A percentile compares a stretch with the other conserved stretches of the same genome.
Conservation (phyloP, 2,888 invertebrate species). For the Acanthosepion pharaonis region DNA sequence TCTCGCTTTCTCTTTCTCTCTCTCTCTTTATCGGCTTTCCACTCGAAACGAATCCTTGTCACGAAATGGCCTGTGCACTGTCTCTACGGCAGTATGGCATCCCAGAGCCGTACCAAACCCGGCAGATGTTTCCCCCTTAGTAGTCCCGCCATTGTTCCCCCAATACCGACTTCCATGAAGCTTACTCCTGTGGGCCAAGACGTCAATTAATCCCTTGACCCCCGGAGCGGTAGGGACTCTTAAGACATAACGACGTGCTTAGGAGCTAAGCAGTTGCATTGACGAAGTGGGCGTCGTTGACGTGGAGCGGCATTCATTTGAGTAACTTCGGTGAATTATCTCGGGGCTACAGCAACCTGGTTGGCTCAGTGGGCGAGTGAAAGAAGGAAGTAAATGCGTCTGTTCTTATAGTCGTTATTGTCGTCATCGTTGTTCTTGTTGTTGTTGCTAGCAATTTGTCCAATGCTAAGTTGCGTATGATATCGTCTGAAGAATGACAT, state of each 20-base stretch:
- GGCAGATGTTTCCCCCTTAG: neutral
- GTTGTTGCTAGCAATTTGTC: neutral
- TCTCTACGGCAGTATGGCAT: neutral
- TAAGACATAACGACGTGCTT: slow-evolving; percentile 22
- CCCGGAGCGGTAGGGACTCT: slow-evolving; percentile 33
- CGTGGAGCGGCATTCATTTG: slow-evolving; percentile 17
- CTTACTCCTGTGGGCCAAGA: slow-evolving; percentile 33
- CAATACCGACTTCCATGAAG: neutral
- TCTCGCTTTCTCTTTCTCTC: no score
- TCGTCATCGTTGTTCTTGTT: neutral
- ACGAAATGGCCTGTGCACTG: neutral
- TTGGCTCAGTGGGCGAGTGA: neutral
- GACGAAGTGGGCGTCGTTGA: neutral
- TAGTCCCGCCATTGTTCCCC: neutral
- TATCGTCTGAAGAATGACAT: neutral
- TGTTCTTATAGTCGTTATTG: neutral
- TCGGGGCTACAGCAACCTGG: slow-evolving; percentile 14
- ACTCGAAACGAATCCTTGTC: neutral
- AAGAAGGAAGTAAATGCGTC: neutral
- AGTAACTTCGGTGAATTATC: neutral
- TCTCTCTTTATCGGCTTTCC: neutral
- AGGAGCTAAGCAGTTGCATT: neutral
- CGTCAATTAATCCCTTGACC: slow-evolving; percentile 21
- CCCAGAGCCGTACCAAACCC: slow-evolving; percentile 33
- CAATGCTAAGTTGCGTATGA: neutral